These are phyloP conservation scores for Sciurus carolinensis DNA, from an alignment of 2,797 vertebrate species.

Conservation along the genomic window DNA sequence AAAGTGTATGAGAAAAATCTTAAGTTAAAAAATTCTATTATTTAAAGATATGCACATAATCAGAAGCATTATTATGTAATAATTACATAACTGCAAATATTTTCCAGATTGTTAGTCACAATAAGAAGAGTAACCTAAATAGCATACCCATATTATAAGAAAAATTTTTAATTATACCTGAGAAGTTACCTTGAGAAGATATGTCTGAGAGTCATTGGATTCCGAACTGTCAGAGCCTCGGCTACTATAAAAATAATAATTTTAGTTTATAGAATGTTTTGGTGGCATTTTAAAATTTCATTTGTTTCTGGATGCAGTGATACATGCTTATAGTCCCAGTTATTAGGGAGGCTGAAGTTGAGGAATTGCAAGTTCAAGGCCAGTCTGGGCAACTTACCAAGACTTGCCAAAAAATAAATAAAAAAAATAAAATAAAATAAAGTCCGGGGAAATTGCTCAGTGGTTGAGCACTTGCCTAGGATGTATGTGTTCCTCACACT, in stretches of 20 bases:
- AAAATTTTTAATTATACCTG: slow-evolving; percentile 83
- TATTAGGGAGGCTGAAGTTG: not conserved
- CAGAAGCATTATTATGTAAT: slow-evolving; percentile 13
- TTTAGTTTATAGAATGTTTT: slow-evolving; percentile 60
- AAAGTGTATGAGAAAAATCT: not conserved
- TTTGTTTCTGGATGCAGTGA: not conserved
- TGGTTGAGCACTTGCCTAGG: too few species aligned
- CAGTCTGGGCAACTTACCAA: not conserved
- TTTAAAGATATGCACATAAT: slow-evolving; percentile 50
- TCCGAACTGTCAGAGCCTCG: slow-evolving; percentile 89
- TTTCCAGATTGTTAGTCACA: slow-evolving; percentile 26
- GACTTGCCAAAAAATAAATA: not conserved
- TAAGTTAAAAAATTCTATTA: slow-evolving; percentile 28
- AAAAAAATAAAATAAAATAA: too few species aligned
- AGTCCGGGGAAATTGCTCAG: too few species aligned
- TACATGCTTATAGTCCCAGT: not conserved
- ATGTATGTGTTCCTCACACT: too few species aligned
- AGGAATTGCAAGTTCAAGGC: not conserved
- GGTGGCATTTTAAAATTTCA: slow-evolving; percentile 62
- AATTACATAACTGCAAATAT: not conserved
- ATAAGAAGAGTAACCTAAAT: not conserved
- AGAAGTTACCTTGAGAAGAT: slow-evolving; percentile 80
- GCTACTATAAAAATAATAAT: slow-evolving; percentile 84
- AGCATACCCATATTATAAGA: not conserved
- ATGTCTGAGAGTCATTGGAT: slow-evolving; percentile 83